Base-by-base conservation (phyloP, 2,113 vertebrate species). In the Pipra filicauda region DNA sequence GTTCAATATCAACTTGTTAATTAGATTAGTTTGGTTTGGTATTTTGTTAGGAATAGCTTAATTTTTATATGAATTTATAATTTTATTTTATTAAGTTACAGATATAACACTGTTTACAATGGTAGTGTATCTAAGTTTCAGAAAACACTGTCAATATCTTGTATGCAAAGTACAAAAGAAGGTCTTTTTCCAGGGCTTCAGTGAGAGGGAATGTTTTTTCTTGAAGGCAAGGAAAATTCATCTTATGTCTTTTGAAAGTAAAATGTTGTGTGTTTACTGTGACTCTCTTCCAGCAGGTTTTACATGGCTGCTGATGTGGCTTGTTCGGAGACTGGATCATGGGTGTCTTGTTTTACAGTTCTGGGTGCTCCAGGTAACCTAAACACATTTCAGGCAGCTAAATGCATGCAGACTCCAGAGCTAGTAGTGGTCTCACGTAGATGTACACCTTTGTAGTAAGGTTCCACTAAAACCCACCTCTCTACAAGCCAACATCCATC, bases 31-130 rank as follows among this genome's bases (percentile, higher is more conserved):
- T 86, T 82, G 24, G 21, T 87, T 79, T 74, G 15, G 27, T 67
- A 30, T 80, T 88, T 93, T 80, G 8, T 71, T 96, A 88, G 55
- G 77, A 93, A 92, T 74, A 87, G 20, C 43, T 48, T 75, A 73
- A 46, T 59, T 20, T 82, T 83, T 79, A 33, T 18, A 55, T 44
- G 44, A 85, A 52, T 81, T 59, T 6, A 55, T 62, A 33, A 62
- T 86, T 90, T 81, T 41, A 79, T 95, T 81, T 86, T 33, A 72
- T 64, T 59, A 51, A 52, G 41, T 85, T 82, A 79, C 30, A 87
- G 23, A 39, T 67, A 51, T 7, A 78, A 67, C 30, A 15, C 22
- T 81, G 61, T 39, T 94, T 82, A 72, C 16, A 72, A 31, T 3
- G 4, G 23, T 23, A 69, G 15, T 4, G 9, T 16, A 76, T 52